These are phyloP conservation scores for Probosciger aterrimus DNA, from an alignment of 2,113 vertebrate genomes.

Conservation along the genomic window DNA sequence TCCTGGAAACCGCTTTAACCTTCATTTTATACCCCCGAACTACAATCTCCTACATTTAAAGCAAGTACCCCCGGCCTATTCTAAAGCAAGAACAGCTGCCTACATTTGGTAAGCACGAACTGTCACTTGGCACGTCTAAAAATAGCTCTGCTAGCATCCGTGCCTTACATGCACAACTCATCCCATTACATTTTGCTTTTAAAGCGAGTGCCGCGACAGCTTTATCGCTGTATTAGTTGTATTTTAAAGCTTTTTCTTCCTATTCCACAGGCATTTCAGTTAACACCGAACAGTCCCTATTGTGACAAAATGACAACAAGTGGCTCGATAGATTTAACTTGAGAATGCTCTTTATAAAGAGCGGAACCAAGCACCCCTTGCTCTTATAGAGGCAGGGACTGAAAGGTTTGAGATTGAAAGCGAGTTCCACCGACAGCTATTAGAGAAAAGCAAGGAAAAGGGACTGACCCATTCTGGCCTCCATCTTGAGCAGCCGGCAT, in stretches of 20 bases:
- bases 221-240: neutral
- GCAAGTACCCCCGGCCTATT: neutral
- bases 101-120: constrained; percentile 77
- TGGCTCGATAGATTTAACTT: neutral
- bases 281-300: neutral
- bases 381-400: neutral
- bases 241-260: neutral
- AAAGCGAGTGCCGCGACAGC: neutral
- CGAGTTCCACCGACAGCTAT: fast-evolving
- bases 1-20: neutral
- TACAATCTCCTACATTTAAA: neutral
- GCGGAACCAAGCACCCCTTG: neutral
- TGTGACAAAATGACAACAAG: neutral
- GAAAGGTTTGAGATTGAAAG: neutral
- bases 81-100: constrained; percentile 70
- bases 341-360: neutral
- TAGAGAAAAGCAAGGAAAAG: neutral
- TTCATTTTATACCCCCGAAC: neutral
- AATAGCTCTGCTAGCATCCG: constrained; percentile 78
- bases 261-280: neutral
- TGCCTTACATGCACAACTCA: constrained; percentile 68
- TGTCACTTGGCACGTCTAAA: constrained; percentile 81
- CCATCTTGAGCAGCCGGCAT: constrained; percentile 82
- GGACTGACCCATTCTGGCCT: constrained; percentile 86
- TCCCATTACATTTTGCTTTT: constrained; percentile 65